Base-by-base conservation (phyloP, 2,888 invertebrate genomes). In the Hemistola chrysoprasaria region DNA sequence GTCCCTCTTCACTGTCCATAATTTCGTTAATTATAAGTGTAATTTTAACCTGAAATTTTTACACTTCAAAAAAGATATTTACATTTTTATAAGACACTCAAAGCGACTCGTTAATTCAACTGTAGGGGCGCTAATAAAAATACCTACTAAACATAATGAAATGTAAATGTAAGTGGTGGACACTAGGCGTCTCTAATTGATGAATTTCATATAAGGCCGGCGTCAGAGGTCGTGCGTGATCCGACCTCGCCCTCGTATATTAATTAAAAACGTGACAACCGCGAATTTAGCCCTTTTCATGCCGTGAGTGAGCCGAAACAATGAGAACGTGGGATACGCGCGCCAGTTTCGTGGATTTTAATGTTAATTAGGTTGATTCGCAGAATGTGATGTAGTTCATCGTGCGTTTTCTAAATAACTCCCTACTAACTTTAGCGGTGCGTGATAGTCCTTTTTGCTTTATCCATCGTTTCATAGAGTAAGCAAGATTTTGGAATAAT, bases 241-340 rank as follows among this genome's bases (percentile, higher is more conserved):
- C 58, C 32, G 43, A 40, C 46, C 47, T 49, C 47, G 65, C 71
- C 78, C 71, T 75, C 75, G 64, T 78, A 77, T 74, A 82, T 81
- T 83, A 84, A 86, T 85, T 84, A 86, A 86, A 84, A 84, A 77
- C 78, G 73, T 84, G 83, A 84, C 84, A 78, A 68, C 72, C 68
- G 60, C 68, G 70, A 78, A 77, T 78, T 78, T 64, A 64, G 76
- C 77, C 75, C 77, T 79, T 79, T 77, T 66, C 63, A 59, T 73
- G 65, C 55, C 70, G 64, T 67, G 71, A 69, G 72, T 58, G 62
- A 64, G 56, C 60, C 52, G 44, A 49, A 67, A 65, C 66, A 65
- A 66, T 65, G 52, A 53, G n/a, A 38, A 22, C 31, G 53, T 45
- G 48, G 50, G 50, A 53, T 55, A 54, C 43, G 45, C 47, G 45